Base-by-base conservation (phyloP, 2,888 invertebrate genomes). In the Ophion costatus region DNA sequence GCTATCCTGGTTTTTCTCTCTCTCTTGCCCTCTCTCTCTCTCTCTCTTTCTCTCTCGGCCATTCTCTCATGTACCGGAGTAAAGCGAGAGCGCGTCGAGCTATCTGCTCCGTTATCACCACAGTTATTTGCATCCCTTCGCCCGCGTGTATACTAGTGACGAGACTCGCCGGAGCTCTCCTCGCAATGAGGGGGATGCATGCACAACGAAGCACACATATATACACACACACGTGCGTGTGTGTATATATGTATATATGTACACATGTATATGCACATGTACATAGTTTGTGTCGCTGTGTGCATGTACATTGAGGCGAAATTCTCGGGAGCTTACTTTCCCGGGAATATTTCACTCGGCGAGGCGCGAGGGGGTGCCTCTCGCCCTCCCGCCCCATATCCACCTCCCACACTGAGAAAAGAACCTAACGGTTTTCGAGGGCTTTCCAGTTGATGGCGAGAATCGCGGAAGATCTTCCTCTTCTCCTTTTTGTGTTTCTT, bases 51-150 rank as follows among this genome's bases (percentile, higher is more conserved):
- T 70, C 78, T 70, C 80, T 64, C 82, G 80, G 83, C 73, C 80
- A 66, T 67, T 71, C 59, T 51, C 78, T 77, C 80, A 79, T 85
- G 81, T 83, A 78, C 80, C 80, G 75, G 67, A 73, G 85, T 85
- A 87, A 88, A 82, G 78, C 73, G 77, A 85, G 88, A 88, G 86
- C 86, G 86, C 82, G 84, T 76, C 86, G 90, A 92, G 92, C 91
- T 92, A 92, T 92, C 92, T 92, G 92, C 91, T 73, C 80, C 92
- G 93, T 93, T 93, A 93, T 92, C 92, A 91, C 92, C 93, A 64
- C 80, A 91, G 92, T 93, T 93, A 92, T 93, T 92, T 92, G 92
- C 92, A 92, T 92, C 92, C 92, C 91, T 92, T 90, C 90, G 91
- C 64, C 61, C 57, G 70, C 73, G 73, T 57, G 66, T 80, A 66